Evolutionary conservation across 2,797 vertebrate genomes (phyloP), one percentile per base, ranked within the genome.

Genomic region (Pitangus sulphuratus): DNA sequence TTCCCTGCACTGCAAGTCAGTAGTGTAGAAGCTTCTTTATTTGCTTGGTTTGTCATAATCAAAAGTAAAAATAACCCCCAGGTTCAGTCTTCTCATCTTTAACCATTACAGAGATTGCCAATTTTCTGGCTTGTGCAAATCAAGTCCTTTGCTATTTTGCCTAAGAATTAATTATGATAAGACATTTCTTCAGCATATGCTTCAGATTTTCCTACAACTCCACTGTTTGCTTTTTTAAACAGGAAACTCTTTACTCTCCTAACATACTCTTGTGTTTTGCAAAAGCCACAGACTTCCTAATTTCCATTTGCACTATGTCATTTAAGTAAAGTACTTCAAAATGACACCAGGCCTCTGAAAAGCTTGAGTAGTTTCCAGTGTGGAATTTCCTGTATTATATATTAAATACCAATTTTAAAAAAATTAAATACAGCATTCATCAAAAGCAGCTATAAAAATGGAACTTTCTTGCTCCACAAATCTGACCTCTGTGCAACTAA

Each of bases 41-140:
- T 87, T 47, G 16, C 69, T 87, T 79, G 60, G 84, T 96, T 93
- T 86, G 58, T 88, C 72, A 88, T 37, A 89, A 70, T 78, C n/a
- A 87, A 90, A 93, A 11, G 17, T 47, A 35, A 60, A 75, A 93
- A 65, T 42, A 84, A 86, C 8, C 1, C 37, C 25, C 21, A 93
- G 57, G 48, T 22, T 78, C 40, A 50, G 7, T 15, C 56, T 80
- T 22, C 58, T 89, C 81, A 80, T 33, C 64, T 96, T 86, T 70
- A 87, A 57, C 35, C 61, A 15, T 77, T 76, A 40, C 21, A 84
- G 50, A 95, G 5, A 12, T 0, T 45, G 16, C 2, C n/a, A 31
- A 28, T 69, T 68, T 42, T 89, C 40, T 45, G 31, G 58, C 17
- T 70, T 53, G 18, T 76, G 58, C 44, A 93, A 93, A 95, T 19